These are phyloP conservation scores for Dromiciops gliroides DNA, from an alignment of 2,113 vertebrate species.

Conservation along the genomic window DNA sequence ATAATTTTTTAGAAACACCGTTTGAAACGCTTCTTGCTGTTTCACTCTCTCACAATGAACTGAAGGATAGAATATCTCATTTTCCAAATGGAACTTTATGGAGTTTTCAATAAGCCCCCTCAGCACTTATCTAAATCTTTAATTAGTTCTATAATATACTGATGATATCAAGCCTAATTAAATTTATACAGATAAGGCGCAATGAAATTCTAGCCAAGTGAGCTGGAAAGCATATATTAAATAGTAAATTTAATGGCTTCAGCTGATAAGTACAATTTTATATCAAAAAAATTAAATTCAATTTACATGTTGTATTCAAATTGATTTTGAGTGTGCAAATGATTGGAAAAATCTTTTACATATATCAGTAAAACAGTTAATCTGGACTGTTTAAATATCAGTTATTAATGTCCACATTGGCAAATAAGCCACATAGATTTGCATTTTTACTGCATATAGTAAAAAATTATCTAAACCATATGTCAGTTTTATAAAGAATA, in stretches of 20 bases:
- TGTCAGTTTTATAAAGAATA: constrained; percentile 82
- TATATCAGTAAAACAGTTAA: constrained; percentile 82
- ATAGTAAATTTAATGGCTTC: constrained; percentile 86
- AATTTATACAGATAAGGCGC: constrained; percentile 91
- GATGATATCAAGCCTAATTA: constrained; percentile 91
- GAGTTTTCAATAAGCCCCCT: constrained; percentile 88
- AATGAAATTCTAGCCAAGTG: constrained; percentile 88
- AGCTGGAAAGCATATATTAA: constrained; percentile 88
- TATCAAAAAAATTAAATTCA: constrained; percentile 84
- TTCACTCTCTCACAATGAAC: constrained; percentile 66
- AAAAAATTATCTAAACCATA: constrained; percentile 80
- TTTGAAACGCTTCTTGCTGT: constrained; percentile 67
- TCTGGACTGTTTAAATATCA: constrained; percentile 81
- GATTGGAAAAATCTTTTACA: constrained; percentile 81
- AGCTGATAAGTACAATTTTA: constrained; percentile 85
- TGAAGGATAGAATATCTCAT: constrained; percentile 76
- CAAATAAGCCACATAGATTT: constrained; percentile 82
- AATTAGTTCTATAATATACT: constrained; percentile 91
- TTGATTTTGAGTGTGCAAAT: constrained; percentile 87
- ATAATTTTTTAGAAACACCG: constrained; percentile 74
- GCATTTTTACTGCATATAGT: constrained; percentile 83
- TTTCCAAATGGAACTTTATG: constrained; percentile 85
- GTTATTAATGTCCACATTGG: constrained; percentile 84
- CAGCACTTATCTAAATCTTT: constrained; percentile 91
- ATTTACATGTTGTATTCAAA: constrained; percentile 85